Evolutionary conservation across 1,140 invertebrate genomes (phyloP).

Genomic region (Eurosta solidaginis): DNA sequence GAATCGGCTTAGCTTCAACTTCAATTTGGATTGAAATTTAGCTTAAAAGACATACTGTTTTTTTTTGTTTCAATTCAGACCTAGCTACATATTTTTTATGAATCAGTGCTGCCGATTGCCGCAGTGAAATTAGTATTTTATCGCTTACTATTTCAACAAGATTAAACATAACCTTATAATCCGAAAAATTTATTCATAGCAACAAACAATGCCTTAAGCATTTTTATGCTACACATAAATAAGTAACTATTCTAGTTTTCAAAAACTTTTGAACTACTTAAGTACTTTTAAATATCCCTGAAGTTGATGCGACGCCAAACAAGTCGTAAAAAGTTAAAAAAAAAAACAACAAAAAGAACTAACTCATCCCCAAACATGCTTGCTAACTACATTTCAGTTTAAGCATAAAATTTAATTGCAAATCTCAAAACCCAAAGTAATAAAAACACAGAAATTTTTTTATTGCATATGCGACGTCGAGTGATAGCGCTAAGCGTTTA

Average conservation of each 20-base stretch:
- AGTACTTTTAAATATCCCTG: not conserved
- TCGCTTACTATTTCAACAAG: not conserved
- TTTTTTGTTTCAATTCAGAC: too few species aligned
- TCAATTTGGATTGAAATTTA: too few species aligned
- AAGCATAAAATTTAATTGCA: conserved; percentile 25
- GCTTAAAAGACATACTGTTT: too few species aligned
- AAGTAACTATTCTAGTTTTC: too few species aligned
- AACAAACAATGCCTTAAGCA: not conserved
- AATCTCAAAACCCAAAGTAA: conserved; percentile 15
- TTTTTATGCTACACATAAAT: conserved; percentile 3
- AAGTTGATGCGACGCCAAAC: not conserved
- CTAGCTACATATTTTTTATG: too few species aligned
- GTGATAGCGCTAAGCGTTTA: not conserved
- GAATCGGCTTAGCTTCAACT: too few species aligned
- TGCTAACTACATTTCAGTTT: not conserved
- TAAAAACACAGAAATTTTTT: conserved; percentile 22
- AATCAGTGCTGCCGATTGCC: too few species aligned
- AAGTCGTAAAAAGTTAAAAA: not conserved
- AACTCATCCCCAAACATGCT: conserved; percentile 9
- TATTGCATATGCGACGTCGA: not conserved
- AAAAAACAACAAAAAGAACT: too few species aligned
- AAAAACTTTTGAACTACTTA: not conserved
- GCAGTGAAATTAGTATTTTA: too few species aligned
- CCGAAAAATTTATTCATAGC: not conserved
- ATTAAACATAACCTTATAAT: not conserved